These are phyloP conservation scores for Synchiropus splendidus DNA, from an alignment of 2,113 vertebrate species.

Conservation along the genomic window DNA sequence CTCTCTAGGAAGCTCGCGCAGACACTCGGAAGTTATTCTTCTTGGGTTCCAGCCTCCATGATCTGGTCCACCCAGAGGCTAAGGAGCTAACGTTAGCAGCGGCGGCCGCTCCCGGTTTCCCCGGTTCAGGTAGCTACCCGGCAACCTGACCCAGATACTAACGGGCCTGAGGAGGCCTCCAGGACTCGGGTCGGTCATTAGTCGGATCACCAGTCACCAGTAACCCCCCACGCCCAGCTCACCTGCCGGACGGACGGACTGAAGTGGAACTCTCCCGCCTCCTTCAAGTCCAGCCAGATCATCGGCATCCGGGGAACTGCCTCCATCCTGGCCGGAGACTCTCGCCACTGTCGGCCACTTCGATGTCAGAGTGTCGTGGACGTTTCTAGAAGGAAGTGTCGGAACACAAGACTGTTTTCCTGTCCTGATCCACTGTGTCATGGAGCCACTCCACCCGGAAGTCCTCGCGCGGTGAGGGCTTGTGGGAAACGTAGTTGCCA, in stretches of 20 bases:
- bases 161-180: too few relatives aligned
- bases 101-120: too few relatives aligned
- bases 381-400: background rate
- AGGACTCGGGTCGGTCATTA: too few relatives aligned
- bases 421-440: constrained; percentile 66
- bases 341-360: constrained; percentile 5
- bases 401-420: constrained; percentile 11
- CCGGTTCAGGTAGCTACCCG: too few relatives aligned
- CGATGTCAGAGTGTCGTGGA: constrained; percentile 11
- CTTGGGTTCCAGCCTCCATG: too few relatives aligned
- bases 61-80: too few relatives aligned
- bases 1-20: too few relatives aligned
- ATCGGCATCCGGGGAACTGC: constrained; percentile 96
- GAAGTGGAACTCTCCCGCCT: constrained; percentile 71
- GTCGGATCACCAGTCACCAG: too few relatives aligned
- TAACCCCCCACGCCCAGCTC: constrained; percentile 54
- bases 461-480: background rate
- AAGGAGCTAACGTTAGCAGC: constrained; percentile 37
- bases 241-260: constrained; percentile 69
- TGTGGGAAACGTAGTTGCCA: constrained; percentile 59
- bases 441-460: constrained; percentile 61
- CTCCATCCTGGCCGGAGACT: constrained; percentile 73
- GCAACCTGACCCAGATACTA: too few relatives aligned
- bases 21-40: too few relatives aligned
- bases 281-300: constrained; percentile 96